A percentile compares a stretch with the other conserved stretches of the same genome.
Conservation (phyloP, 1,140 invertebrate species). For the Drosophila pruinosa region DNA sequence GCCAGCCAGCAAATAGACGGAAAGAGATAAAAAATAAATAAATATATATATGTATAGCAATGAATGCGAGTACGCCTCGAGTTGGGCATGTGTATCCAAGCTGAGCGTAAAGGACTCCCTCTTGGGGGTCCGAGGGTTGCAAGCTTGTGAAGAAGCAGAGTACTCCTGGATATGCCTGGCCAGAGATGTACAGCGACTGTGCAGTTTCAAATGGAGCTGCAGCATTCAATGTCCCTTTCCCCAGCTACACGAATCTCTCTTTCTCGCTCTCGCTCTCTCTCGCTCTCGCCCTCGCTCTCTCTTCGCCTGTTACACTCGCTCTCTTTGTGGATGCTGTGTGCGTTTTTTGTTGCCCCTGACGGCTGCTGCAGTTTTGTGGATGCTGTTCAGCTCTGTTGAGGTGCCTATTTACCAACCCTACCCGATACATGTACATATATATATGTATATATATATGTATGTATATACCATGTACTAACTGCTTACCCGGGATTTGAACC, state of each 20-base stretch:
- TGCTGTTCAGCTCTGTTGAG: conserved; percentile 43
- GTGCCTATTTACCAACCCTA: conserved; percentile 10
- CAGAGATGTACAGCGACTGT: conserved; percentile 13
- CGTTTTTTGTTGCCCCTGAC: conserved; percentile 49
- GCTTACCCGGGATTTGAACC: conserved; percentile 78
- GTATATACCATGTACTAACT: conserved; percentile 35
- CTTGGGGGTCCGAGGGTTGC: too few species aligned
- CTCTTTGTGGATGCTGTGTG: conserved; percentile 53
- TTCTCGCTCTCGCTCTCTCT: neutral
- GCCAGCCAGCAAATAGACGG: conserved; percentile 11
- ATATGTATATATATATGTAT: conserved; percentile 7
- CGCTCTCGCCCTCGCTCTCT: neutral
- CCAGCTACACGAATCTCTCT: neutral
- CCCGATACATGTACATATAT: neutral
- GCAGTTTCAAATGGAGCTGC: conserved; percentile 2
- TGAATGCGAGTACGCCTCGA: too few species aligned
- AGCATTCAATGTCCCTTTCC: too few species aligned
- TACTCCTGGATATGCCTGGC: neutral
- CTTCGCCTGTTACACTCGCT: neutral
- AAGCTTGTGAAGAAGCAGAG: neutral
- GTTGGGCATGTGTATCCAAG: conserved; percentile 10
- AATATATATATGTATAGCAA: neutral
- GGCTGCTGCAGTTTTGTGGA: conserved; percentile 59
- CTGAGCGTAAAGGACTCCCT: too few species aligned
- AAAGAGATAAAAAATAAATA: conserved; percentile 28